Percentiles rank a stretch among this genome's conserved stretches.
Conservation (phyloP, 2,888 invertebrate species). For the Apodemia zela region DNA sequence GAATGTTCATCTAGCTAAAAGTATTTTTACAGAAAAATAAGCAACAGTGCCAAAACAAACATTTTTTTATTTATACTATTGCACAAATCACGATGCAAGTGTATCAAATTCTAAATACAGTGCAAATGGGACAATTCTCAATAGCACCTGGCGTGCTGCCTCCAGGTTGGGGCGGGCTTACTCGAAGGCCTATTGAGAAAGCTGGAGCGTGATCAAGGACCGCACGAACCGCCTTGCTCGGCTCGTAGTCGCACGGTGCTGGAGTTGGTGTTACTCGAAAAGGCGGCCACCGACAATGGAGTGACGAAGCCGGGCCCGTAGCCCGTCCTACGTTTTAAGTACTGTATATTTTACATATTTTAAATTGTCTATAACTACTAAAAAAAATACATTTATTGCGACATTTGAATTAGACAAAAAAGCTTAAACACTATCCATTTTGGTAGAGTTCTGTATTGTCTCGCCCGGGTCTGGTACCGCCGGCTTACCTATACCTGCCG, state of each 20-base stretch:
- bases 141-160: constrained; percentile 76
- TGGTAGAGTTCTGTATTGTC: too few relatives aligned
- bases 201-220: constrained; percentile 79
- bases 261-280: constrained; percentile 85
- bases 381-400: too few relatives aligned
- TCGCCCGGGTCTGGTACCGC: too few relatives aligned
- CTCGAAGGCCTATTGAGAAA: constrained; percentile 82
- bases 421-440: too few relatives aligned
- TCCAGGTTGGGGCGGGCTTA: constrained; percentile 64
- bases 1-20: not conserved
- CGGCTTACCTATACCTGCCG: too few relatives aligned
- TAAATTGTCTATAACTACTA: too few relatives aligned
- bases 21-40: not conserved
- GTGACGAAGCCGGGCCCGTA: constrained; percentile 86
- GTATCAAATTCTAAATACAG: not conserved
- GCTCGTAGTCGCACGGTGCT: constrained; percentile 94
- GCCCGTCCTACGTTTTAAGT: constrained; percentile 75
- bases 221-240: constrained; percentile 83
- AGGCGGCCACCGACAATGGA: constrained; percentile 89
- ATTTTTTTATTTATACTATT: not conserved
- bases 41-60: not conserved
- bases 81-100: constrained; percentile 15
- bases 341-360: not conserved
- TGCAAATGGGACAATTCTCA: constrained; percentile 18
- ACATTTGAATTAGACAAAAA: too few relatives aligned